Conservation (phyloP, 1,140 invertebrate species). For the Macrobrachium nipponense region DNA sequence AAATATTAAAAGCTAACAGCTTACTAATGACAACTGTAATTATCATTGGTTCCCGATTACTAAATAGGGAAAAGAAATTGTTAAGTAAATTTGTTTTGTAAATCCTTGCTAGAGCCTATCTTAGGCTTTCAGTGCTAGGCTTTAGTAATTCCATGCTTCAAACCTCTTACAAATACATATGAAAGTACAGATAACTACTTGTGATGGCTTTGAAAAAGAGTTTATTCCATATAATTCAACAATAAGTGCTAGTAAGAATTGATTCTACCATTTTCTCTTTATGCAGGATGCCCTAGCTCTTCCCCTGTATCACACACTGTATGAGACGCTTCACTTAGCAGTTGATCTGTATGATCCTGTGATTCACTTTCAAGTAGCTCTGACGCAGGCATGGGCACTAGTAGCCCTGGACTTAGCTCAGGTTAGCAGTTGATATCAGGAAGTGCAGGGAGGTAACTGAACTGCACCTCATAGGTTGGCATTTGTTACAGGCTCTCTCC, state of each 20-base stretch:
- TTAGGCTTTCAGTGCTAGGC: too few species aligned
- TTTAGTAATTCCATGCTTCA: too few species aligned
- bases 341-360: conserved; percentile 36
- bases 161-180: too few species aligned
- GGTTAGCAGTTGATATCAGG: neutral
- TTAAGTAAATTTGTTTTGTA: too few species aligned
- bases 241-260: neutral
- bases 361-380: conserved; percentile 42
- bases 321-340: conserved; percentile 54
- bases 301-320: conserved; percentile 60
- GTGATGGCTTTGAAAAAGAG: neutral
- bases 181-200: too few species aligned
- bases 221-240: neutral
- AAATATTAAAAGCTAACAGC: too few species aligned
- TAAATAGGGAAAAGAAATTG: too few species aligned
- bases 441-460: neutral
- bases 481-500: too few species aligned
- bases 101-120: too few species aligned
- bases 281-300: conserved; percentile 7
- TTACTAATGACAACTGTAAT: too few species aligned
- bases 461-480: too few species aligned
- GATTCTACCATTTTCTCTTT: neutral
- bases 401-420: conserved; percentile 25
- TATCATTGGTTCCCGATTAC: too few species aligned
- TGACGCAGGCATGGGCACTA: conserved; percentile 60